Evolutionary conservation across 2,888 invertebrate species (phyloP).

Genomic region (Psylliodes chrysocephalus): DNA sequence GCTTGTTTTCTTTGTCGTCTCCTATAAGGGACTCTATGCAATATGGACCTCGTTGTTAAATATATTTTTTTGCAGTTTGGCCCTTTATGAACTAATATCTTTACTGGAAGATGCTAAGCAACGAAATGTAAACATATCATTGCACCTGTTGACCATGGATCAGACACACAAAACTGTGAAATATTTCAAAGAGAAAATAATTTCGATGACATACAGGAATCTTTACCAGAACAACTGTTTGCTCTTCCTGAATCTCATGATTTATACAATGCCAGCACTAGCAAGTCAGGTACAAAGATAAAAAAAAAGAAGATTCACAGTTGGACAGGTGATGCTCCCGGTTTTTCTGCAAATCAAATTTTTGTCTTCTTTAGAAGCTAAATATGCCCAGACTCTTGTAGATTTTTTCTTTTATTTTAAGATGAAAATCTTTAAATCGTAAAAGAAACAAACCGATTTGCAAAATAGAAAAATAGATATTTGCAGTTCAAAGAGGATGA

Average conservation of each 20-base stretch:
- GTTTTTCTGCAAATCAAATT: too few relatives aligned
- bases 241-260: not conserved
- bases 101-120: slow-evolving; percentile 14
- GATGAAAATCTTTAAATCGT: too few relatives aligned
- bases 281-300: too few relatives aligned
- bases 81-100: slow-evolving; percentile 9
- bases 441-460: too few relatives aligned
- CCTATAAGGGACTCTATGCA: slow-evolving; percentile 19
- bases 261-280: too few relatives aligned
- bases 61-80: slow-evolving; percentile 19
- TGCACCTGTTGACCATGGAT: not conserved
- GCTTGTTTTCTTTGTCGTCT: too few relatives aligned
- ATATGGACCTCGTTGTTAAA: not conserved
- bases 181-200: slow-evolving; percentile 1
- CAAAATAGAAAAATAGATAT: too few relatives aligned
- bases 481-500: too few relatives aligned
- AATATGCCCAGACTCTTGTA: too few relatives aligned
- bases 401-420: too few relatives aligned
- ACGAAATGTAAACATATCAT: slow-evolving; percentile 6
- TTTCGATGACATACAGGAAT: slow-evolving; percentile 5
- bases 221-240: not conserved
- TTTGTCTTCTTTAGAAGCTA: too few relatives aligned
- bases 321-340: too few relatives aligned
- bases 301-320: not conserved
- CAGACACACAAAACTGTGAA: slow-evolving; percentile 15